Conservation (phyloP, 2,113 vertebrate genomes). For the Dunckerocampus dactyliophorus region DNA sequence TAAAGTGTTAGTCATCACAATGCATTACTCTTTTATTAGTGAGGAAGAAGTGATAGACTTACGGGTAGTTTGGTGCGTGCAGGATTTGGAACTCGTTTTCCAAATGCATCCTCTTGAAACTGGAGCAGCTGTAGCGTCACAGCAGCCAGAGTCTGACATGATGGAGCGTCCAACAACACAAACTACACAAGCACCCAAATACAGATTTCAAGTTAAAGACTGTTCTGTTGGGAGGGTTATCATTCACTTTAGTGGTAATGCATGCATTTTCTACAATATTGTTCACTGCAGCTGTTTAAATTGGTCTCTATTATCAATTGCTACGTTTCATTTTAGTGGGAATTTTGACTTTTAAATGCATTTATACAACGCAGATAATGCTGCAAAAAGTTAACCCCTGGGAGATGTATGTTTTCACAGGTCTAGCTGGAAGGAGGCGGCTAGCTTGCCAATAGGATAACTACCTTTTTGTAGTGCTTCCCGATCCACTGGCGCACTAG, state of each 20-base stretch:
- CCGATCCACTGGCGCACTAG: slow-evolving; percentile 84
- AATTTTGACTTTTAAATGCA: not conserved
- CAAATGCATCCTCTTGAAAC: slow-evolving; percentile 95
- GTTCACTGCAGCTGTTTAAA: too few species aligned
- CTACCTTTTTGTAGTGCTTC: slow-evolving; percentile 93
- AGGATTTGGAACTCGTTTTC: slow-evolving; percentile 84
- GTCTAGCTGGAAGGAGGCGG: slow-evolving; percentile 43
- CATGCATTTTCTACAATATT: too few species aligned
- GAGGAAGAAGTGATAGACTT: slow-evolving; percentile 58
- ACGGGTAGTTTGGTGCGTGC: slow-evolving; percentile 93
- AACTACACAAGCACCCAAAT: slow-evolving; percentile 69
- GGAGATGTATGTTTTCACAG: slow-evolving; percentile 51
- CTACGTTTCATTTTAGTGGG: not conserved
- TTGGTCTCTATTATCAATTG: not conserved
- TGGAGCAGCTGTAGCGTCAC: slow-evolving; percentile 93
- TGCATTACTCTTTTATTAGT: not conserved
- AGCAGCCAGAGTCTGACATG: slow-evolving; percentile 85
- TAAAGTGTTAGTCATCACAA: too few species aligned
- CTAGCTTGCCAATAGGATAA: slow-evolving; percentile 43
- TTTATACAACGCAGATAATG: not conserved
- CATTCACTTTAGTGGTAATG: too few species aligned
- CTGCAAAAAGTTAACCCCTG: not conserved
- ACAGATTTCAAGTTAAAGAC: not conserved
- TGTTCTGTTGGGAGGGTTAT: too few species aligned
- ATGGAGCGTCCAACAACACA: slow-evolving; percentile 89